Conservation (phyloP, 2,888 invertebrate species). For the Xestoiulus laeticollis region DNA sequence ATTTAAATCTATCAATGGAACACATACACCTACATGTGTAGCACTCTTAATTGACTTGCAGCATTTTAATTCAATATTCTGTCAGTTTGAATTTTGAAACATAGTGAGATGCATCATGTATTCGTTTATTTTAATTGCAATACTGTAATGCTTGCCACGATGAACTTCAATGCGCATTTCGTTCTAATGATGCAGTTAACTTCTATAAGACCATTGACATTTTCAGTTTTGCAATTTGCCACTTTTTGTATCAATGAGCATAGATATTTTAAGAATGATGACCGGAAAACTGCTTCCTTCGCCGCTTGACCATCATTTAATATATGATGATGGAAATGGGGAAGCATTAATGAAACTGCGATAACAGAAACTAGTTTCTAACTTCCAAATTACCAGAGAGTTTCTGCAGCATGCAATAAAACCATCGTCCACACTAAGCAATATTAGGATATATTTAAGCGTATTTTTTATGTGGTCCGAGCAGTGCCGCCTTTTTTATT, state of each 20-base stretch:
- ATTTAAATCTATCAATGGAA: too few relatives aligned
- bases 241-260: neutral
- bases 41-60: too few relatives aligned
- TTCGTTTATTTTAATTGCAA: too few relatives aligned
- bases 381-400: slow-evolving; percentile 15
- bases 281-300: slow-evolving; percentile 6
- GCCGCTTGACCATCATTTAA: slow-evolving; percentile 26
- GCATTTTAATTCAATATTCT: too few relatives aligned
- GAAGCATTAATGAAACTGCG: slow-evolving; percentile 26
- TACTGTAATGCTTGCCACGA: neutral
- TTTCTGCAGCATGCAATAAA: slow-evolving; percentile 24
- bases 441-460: neutral
- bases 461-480: neutral
- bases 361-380: slow-evolving; percentile 26
- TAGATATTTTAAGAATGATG: neutral
- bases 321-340: slow-evolving; percentile 15
- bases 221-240: neutral
- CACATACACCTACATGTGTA: too few relatives aligned
- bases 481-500: neutral
- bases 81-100: too few relatives aligned
- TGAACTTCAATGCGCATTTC: neutral
- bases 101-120: too few relatives aligned
- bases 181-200: neutral
- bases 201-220: neutral
- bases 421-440: neutral